Base-by-base conservation (phyloP, 1,140 invertebrate genomes). In the Coelopa frigida region DNA sequence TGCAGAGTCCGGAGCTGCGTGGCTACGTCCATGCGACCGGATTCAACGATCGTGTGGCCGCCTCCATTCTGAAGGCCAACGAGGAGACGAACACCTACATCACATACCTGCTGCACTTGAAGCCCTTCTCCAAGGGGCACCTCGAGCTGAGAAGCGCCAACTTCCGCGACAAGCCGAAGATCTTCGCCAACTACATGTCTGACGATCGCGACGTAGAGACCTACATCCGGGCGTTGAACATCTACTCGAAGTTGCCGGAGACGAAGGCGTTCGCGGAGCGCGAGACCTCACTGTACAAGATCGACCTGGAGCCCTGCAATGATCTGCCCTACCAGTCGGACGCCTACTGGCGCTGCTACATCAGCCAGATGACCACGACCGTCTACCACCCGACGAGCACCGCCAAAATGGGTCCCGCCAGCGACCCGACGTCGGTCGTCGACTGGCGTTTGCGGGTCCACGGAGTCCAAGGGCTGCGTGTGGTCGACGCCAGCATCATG, bases 401-500 rank as follows among this genome's bases (percentile, higher is more conserved):
- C 0, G 81, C 79, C 18, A 87, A 84, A 68, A 90, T 90, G 87
- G 87, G 85, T 7, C 75, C 78, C 0, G 56, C 57, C 5, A 56
- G 46, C 11, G 84, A 88, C 70, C 49, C 70, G 36, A 61, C 70
- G 20, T 72, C 85, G 27, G 81, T 86, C 3, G 78, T 85, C 1
- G 80, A 88, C 65, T 68, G 79, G 0, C 58, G 80, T 26, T 69
- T 93, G 1, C 72, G 75, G 22, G 83, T 89, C 1, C 73, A 79
- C 56, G 81, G 83, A 0, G 70, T 85, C 1, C 58, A 67, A n/a
- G 76, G 78, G n/a, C 54, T 90, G 10, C 73, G 87, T 51, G 84
- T 91, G 1, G 76, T 82, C 2, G 87, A 91, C 71, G 85, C 83
- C 17, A 87, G 83, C 48, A 78, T 90, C 7, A 89, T 90, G 82